Conservation (phyloP, 2,113 vertebrate species). For the Puffinus mauretanicus region DNA sequence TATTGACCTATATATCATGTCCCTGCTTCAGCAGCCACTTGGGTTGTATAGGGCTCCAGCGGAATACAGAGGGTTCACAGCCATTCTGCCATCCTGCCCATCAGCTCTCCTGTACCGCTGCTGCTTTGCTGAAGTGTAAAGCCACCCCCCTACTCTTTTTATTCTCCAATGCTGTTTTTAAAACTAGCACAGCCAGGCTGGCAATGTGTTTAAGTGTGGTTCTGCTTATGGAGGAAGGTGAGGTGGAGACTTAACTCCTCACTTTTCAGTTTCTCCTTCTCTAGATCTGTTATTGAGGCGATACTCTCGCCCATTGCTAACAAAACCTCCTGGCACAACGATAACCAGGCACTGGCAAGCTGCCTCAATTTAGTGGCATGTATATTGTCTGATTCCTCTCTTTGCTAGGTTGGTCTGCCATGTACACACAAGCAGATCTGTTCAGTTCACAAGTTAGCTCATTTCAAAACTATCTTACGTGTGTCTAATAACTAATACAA, state of each 20-base stretch:
- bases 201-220: neutral
- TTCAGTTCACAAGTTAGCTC: neutral
- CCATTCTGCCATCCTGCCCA: neutral
- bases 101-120: neutral
- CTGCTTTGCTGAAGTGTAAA: neutral
- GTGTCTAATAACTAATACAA: neutral
- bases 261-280: neutral
- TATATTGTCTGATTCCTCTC: neutral
- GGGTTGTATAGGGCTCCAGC: accelerated
- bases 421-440: neutral
- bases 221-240: neutral
- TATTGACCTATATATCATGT: neutral
- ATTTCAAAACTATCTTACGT: neutral
- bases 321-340: neutral
- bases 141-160: neutral
- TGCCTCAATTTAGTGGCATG: neutral
- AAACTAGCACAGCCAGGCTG: neutral
- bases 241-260: neutral
- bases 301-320: neutral
- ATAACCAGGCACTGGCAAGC: neutral
- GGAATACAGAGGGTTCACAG: neutral
- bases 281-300: neutral
- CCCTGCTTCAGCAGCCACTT: neutral
- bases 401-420: neutral
- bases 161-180: neutral